Evolutionary conservation across 2,888 invertebrate species (phyloP).

Genomic region (Platerodrilus igneus): DNA sequence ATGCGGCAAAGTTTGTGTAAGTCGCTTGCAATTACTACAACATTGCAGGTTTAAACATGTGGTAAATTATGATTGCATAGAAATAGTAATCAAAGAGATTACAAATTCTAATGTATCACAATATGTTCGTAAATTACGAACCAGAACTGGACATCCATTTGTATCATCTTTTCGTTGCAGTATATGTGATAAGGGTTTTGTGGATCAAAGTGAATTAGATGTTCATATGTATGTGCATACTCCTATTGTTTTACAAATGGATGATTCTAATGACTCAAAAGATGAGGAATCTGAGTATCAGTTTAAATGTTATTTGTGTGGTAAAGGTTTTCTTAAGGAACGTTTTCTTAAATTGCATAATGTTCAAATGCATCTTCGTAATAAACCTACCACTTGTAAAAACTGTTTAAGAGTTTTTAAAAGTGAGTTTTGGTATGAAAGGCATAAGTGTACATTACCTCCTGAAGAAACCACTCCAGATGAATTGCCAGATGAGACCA

Average conservation of each 20-base stretch:
- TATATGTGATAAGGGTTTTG: conserved; percentile 14
- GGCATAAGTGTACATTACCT: conserved; percentile 10
- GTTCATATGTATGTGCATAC: conserved; percentile 16
- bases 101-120: too few species aligned
- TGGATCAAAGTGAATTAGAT: conserved; percentile 5
- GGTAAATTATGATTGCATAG: too few species aligned
- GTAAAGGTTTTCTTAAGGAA: conserved; percentile 16
- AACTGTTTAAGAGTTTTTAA: conserved; percentile 15
- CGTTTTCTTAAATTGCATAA: conserved; percentile 18
- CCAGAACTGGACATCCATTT: too few species aligned
- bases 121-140: too few species aligned
- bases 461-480: conserved; percentile 4
- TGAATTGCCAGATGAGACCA: conserved; percentile 7
- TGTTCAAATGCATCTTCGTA: conserved; percentile 16
- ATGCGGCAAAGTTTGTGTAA: conserved; percentile 14
- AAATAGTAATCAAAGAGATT: too few species aligned
- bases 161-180: conserved; percentile 10
- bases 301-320: conserved; percentile 16
- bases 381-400: conserved; percentile 12
- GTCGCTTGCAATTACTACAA: conserved; percentile 7
- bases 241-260: conserved; percentile 7
- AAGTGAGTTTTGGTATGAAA: conserved; percentile 18
- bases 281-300: conserved; percentile 10
- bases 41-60: conserved; percentile 13
- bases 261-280: not conserved